A percentile compares a stretch with the other conserved stretches of the same genome.
phyloP scores from a whole-genome alignment of 2,888 invertebrate genomes.

The Alloscopus bannaensis region DNA sequence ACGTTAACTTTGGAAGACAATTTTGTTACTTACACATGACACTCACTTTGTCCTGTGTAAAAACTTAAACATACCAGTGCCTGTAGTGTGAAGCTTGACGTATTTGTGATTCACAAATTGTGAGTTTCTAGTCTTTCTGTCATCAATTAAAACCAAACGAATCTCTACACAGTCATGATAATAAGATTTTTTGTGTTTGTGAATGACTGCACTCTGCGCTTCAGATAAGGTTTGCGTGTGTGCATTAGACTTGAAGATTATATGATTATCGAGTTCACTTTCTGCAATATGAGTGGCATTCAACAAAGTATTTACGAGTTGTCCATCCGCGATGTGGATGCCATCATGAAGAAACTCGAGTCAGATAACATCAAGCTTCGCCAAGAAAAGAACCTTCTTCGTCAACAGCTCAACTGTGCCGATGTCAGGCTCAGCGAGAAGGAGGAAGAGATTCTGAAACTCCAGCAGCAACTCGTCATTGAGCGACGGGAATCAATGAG shows the following conservation, averaged over 20 bases:
- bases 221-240: too few relatives aligned
- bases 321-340: background rate
- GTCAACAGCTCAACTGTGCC: background rate
- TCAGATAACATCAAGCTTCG: background rate
- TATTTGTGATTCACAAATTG: too few relatives aligned
- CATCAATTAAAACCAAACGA: too few relatives aligned
- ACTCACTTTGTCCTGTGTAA: too few relatives aligned
- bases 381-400: background rate
- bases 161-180: too few relatives aligned
- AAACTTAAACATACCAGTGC: too few relatives aligned
- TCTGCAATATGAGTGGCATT: background rate
- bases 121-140: too few relatives aligned
- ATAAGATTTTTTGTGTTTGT: too few relatives aligned
- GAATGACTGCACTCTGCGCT: too few relatives aligned
- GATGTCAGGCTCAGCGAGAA: background rate
- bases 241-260: background rate
- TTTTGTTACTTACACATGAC: too few relatives aligned
- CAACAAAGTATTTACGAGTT: background rate
- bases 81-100: too few relatives aligned
- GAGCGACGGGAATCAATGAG: background rate
- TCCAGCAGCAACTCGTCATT: background rate
- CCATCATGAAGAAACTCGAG: background rate
- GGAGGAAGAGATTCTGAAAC: background rate
- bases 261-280: background rate
- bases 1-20: too few relatives aligned